phyloP scores from a whole-genome alignment of 2,888 invertebrate species.

The Tetragonula carbonaria region DNA sequence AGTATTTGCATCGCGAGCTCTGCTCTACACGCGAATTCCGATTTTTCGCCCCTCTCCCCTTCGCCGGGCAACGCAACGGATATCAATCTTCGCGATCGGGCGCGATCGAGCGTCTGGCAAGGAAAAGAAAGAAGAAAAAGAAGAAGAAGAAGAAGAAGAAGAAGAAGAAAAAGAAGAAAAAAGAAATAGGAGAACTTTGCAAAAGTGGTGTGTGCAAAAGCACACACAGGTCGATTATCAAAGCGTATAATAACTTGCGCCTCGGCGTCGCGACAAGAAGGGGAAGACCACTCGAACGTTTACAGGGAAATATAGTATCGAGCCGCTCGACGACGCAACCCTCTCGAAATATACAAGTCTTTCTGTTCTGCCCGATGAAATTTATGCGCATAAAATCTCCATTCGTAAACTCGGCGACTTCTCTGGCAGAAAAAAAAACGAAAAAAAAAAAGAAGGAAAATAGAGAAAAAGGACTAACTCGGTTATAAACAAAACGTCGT shows the following conservation, averaged over 20 bases:
- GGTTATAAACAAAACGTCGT: slow-evolving; percentile 48
- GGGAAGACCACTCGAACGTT: neutral
- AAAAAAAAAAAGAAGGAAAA: neutral
- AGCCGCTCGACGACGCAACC: slow-evolving; percentile 9
- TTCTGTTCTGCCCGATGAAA: slow-evolving; percentile 30
- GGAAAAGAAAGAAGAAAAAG: neutral
- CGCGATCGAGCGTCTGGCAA: slow-evolving; percentile 14
- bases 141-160: too few relatives aligned
- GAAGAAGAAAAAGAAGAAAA: neutral
- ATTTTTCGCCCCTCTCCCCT: neutral
- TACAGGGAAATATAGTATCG: slow-evolving; percentile 4
- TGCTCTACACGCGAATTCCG: neutral
- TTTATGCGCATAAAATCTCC: slow-evolving; percentile 59
- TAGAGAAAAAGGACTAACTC: neutral
- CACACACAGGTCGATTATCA: slow-evolving; percentile 13
- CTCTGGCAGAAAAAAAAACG: slow-evolving; percentile 8
- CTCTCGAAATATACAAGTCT: slow-evolving; percentile 34
- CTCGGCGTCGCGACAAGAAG: neutral
- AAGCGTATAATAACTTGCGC: neutral
- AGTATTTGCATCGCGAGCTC: slow-evolving; percentile 30
- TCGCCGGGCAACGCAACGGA: slow-evolving; percentile 3
- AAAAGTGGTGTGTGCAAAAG: neutral
- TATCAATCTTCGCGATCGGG: slow-evolving; percentile 27
- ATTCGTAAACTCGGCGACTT: slow-evolving; percentile 32
- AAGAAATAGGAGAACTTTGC: neutral